These are phyloP conservation scores for Leptodactylus fallax DNA, from an alignment of 2,797 vertebrate genomes.

Conservation along the genomic window DNA sequence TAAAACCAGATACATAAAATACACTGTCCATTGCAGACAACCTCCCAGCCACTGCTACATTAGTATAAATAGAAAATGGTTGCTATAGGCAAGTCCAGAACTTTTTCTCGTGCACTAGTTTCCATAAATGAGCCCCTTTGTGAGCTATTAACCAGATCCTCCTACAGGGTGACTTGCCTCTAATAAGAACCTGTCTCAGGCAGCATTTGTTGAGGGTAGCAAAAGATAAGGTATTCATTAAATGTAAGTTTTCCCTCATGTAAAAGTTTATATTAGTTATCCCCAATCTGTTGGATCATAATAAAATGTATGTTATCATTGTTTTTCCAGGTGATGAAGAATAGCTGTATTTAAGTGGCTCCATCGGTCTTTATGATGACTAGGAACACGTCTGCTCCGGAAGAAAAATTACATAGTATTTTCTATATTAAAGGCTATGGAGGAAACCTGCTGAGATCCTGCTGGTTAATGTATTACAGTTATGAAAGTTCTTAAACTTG, in stretches of 20 bases:
- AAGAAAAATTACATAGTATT: background rate
- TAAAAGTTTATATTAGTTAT: constrained; percentile 12
- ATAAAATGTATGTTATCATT: constrained; percentile 4
- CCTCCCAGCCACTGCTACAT: background rate
- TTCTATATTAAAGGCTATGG: background rate
- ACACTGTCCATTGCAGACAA: background rate
- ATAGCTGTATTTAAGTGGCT: background rate
- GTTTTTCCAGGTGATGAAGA: background rate
- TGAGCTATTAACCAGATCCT: background rate
- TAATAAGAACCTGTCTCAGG: constrained; percentile 1
- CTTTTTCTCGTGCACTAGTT: background rate
- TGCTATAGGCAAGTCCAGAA: background rate
- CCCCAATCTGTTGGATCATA: background rate
- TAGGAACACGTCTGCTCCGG: background rate
- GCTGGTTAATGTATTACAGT: background rate
- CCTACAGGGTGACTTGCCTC: background rate
- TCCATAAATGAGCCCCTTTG: constrained; percentile 18
- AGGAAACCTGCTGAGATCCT: constrained; percentile 1
- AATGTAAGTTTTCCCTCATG: constrained; percentile 5
- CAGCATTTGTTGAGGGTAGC: background rate
- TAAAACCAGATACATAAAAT: background rate
- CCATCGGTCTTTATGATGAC: constrained; percentile 17
- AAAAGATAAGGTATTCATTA: constrained; percentile 18
- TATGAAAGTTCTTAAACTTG: constrained; percentile 16
- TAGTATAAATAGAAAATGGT: background rate